Percentiles rank a stretch among this genome's conserved stretches.
Conservation (phyloP, 2,888 invertebrate genomes). For the Drosophila imparisetae region DNA sequence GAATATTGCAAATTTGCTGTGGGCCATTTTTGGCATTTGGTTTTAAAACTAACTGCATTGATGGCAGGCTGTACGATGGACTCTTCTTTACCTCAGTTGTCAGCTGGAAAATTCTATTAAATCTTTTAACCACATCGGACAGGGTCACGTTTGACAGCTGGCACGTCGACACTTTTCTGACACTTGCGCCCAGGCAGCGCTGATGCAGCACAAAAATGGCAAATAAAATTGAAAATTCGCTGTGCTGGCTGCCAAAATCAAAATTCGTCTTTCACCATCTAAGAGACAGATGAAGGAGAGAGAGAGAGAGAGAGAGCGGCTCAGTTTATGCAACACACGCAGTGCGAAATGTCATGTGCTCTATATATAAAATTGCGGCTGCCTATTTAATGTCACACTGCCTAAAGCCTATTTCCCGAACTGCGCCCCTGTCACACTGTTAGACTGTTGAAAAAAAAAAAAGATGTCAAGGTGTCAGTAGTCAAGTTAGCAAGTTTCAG, state of each 20-base stretch:
- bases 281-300: conserved; percentile 14
- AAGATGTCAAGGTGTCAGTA: conserved; percentile 78
- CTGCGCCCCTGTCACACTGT: neutral
- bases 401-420: conserved; percentile 1
- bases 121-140: conserved; percentile 69
- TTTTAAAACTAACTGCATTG: conserved; percentile 39
- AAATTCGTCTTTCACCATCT: conserved; percentile 59
- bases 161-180: conserved; percentile 63
- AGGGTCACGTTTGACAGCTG: conserved; percentile 69
- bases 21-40: conserved; percentile 14
- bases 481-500: conserved; percentile 76
- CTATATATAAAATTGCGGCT: conserved; percentile 48
- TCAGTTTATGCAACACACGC: conserved; percentile 56
- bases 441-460: conserved; percentile 57
- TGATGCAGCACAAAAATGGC: conserved; percentile 66
- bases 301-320: neutral
- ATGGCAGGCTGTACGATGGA: conserved; percentile 6
- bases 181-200: conserved; percentile 49
- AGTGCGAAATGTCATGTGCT: conserved; percentile 61
- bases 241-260: conserved; percentile 72
- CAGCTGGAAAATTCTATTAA: conserved; percentile 48
- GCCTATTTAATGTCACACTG: conserved; percentile 52
- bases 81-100: conserved; percentile 4
- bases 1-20: conserved; percentile 17
- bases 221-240: conserved; percentile 69